A percentile compares a stretch with the other conserved stretches of the same genome.
Conservation (phyloP, 1,140 invertebrate species). For the Hyphantria cunea region DNA sequence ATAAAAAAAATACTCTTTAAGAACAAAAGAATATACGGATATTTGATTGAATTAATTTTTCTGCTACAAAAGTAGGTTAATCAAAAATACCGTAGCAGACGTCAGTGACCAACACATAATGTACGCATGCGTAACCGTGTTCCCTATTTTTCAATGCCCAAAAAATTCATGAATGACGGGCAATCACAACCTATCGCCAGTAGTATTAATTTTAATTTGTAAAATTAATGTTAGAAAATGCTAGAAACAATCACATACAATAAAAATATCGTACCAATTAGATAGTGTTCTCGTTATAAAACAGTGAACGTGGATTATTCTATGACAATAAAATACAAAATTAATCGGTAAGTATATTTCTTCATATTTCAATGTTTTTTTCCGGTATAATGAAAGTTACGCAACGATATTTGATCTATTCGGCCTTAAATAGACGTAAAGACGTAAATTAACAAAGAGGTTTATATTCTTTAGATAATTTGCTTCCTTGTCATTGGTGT, state of each 20-base stretch:
- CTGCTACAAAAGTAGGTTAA: not conserved
- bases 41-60: not conserved
- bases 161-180: constrained; percentile 74
- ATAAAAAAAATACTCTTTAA: too few species aligned
- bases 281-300: constrained; percentile 64
- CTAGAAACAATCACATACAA: constrained; percentile 56
- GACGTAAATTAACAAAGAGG: not conserved
- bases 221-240: constrained; percentile 74
- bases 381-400: constrained; percentile 24
- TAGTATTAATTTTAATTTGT: constrained; percentile 61
- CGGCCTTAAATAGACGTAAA: not conserved
- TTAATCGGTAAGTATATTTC: constrained; percentile 46
- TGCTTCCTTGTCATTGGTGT: constrained; percentile 10
- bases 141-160: constrained; percentile 60
- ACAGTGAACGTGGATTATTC: constrained; percentile 47
- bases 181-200: constrained; percentile 62
- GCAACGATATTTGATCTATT: constrained; percentile 25
- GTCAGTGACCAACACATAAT: constrained; percentile 23
- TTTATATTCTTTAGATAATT: constrained; percentile 12
- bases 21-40: too few species aligned
- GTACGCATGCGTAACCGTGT: constrained; percentile 67
- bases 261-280: constrained; percentile 67
- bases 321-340: constrained; percentile 63
- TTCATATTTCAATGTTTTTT: constrained; percentile 35
- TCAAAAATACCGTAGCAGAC: constrained; percentile 42